Percentiles rank a stretch among this genome's conserved stretches.
phyloP scores from a whole-genome alignment of 2,797 vertebrate genomes.

The Pangasius djambal region DNA sequence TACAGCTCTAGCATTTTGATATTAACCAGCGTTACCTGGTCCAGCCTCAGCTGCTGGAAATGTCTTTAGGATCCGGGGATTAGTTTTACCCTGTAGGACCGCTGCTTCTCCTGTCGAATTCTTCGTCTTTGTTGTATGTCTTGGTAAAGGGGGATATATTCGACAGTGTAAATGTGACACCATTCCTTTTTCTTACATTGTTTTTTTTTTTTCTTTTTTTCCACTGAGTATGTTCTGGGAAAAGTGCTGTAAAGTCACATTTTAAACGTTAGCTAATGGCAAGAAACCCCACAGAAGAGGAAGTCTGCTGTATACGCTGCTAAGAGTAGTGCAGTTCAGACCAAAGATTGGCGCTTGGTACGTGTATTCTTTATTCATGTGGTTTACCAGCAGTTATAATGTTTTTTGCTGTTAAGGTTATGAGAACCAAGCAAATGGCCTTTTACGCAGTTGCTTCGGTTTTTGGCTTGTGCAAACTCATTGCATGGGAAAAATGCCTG shows the following conservation, averaged over 20 bases:
- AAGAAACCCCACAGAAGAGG: conserved; percentile 15
- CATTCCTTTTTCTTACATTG: neutral
- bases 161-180: neutral
- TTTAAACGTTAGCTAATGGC: conserved; percentile 18
- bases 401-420: too few species aligned
- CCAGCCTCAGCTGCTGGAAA: too few species aligned
- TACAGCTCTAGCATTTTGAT: neutral
- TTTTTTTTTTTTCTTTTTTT: too few species aligned
- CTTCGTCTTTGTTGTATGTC: neutral
- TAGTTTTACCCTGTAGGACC: neutral
- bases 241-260: conserved; percentile 10
- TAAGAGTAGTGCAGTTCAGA: neutral
- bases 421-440: neutral
- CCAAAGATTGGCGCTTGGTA: neutral
- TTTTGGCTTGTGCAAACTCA: neutral
- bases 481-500: neutral
- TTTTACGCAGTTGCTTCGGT: neutral
- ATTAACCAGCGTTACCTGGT: neutral
- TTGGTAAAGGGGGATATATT: neutral
- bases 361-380: neutral
- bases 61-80: neutral
- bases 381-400: neutral
- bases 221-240: neutral
- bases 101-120: neutral
- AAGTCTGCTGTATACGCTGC: neutral